Evolutionary conservation across 2,888 invertebrate species (phyloP).

Genomic region (Erebia ligea): DNA sequence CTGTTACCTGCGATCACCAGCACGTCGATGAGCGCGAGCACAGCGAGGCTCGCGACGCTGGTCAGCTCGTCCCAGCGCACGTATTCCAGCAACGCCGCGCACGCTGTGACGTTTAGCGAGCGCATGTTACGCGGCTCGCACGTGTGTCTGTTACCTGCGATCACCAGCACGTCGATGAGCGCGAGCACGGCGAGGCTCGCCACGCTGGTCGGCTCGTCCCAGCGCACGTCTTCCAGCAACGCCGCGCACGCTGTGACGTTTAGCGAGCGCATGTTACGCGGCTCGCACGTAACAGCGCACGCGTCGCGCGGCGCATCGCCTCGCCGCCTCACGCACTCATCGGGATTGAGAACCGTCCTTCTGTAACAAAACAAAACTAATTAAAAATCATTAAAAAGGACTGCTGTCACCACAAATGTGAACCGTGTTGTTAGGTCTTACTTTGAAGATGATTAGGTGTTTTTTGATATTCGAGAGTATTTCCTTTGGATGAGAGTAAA

Average conservation of each 20-base stretch:
- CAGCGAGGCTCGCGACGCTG: slow-evolving; percentile 13
- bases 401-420: too few relatives aligned
- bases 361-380: neutral
- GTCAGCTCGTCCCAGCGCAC: slow-evolving; percentile 90
- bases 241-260: slow-evolving; percentile 92
- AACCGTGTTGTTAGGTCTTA: too few relatives aligned
- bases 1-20: slow-evolving; percentile 70
- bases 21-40: slow-evolving; percentile 14
- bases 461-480: too few relatives aligned
- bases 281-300: slow-evolving; percentile 55
- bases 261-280: slow-evolving; percentile 87
- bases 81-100: slow-evolving; percentile 9
- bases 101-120: slow-evolving; percentile 2
- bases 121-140: neutral
- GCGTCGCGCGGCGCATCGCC: slow-evolving; percentile 62
- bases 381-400: neutral
- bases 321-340: slow-evolving; percentile 46
- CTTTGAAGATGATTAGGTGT: too few relatives aligned
- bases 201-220: slow-evolving; percentile 91
- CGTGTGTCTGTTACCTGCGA: slow-evolving; percentile 81
- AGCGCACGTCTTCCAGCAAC: slow-evolving; percentile 90
- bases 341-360: slow-evolving; percentile 3
- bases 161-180: slow-evolving; percentile 93
- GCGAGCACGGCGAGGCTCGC: slow-evolving; percentile 90
- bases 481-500: too few relatives aligned